Evolutionary conservation across 2,797 vertebrate genomes (phyloP).

Genomic region (Ptychadena robeensis): DNA sequence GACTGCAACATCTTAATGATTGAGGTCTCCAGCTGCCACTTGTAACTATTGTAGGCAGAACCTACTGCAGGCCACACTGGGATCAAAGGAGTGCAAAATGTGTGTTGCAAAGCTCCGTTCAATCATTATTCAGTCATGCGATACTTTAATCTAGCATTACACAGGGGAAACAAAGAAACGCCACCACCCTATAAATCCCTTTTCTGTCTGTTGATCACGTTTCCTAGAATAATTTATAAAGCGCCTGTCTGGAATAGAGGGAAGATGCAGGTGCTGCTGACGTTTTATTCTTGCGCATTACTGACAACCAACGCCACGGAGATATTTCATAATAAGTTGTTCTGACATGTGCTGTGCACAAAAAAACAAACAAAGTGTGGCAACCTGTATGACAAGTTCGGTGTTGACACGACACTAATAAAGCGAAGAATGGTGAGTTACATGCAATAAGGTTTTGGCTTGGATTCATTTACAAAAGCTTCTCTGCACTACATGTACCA

Average conservation of each 20-base stretch:
- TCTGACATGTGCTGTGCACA: neutral
- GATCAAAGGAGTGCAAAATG: slow-evolving; percentile 26
- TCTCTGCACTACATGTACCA: too few species aligned
- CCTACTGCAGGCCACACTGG: neutral
- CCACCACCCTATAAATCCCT: slow-evolving; percentile 20
- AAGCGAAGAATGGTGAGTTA: slow-evolving; percentile 1
- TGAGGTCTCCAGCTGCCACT: neutral
- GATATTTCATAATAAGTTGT: neutral
- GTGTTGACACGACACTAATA: neutral
- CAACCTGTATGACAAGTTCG: neutral
- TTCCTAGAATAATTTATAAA: slow-evolving; percentile 24
- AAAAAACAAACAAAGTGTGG: neutral
- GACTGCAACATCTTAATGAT: slow-evolving; percentile 15
- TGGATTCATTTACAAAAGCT: neutral
- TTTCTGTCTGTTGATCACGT: slow-evolving; percentile 40
- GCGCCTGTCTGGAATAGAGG: slow-evolving; percentile 24
- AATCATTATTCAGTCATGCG: slow-evolving; percentile 32
- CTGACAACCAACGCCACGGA: slow-evolving; percentile 15
- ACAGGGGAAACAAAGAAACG: slow-evolving; percentile 39
- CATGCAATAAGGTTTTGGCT: neutral
- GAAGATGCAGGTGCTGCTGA: slow-evolving; percentile 5
- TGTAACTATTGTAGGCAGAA: neutral
- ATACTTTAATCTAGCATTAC: slow-evolving; percentile 42
- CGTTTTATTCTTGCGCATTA: neutral
- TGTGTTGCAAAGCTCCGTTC: slow-evolving; percentile 8